Evolutionary conservation across 2,888 invertebrate genomes (phyloP), one percentile per base, ranked within the genome.

Genomic region (Spicauda simplicius): DNA sequence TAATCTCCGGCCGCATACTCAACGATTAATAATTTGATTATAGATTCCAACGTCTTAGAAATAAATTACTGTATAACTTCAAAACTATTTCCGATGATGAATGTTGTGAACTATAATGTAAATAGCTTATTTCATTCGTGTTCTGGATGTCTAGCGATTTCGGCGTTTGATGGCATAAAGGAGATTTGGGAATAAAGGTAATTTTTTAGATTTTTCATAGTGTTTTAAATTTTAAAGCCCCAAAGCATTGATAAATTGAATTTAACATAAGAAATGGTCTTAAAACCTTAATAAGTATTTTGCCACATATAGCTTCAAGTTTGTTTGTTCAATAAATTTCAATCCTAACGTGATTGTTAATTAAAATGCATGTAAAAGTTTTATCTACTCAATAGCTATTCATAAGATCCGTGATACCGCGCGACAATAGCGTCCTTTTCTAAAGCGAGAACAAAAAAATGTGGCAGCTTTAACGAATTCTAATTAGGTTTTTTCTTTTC

Each of bases 1-100:
- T 81, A 85, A 90, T 90, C 84, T 90, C 88, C 89, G 86, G 79
- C 77, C 79, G 48, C 48, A 48, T 48, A 16, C 48, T 48, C 48
- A 16, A 48, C 16, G 48, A 48, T n/a, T 16, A 75, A 80, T 80
- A 81, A 76, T 79, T 84, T 79, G 76, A 77, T 79, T 74, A 73
- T 48, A 48, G 48, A 48, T 48, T 16, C 5, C 8, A 48, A 48
- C 48, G 14, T 33, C 33, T 48, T 16, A 48, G 4, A 48, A 16
- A 16, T 48, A 48, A 48, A 48, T 48, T n/a, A 48, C 6, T 48
- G 33, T 5, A 5, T 25, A 25, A 25, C 25, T 25, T 48, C 41
- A 14, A 41, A 10, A 33, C 33, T 6, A 41, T 11, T 14, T 14
- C 14, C n/a, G n/a, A n/a, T 41, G 14, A 41, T 41, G 41, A 14